A percentile compares a stretch with the other conserved stretches of the same genome.
Evolutionary conservation across 2,113 vertebrate genomes (phyloP).

Genomic region (Hassar affinis): DNA sequence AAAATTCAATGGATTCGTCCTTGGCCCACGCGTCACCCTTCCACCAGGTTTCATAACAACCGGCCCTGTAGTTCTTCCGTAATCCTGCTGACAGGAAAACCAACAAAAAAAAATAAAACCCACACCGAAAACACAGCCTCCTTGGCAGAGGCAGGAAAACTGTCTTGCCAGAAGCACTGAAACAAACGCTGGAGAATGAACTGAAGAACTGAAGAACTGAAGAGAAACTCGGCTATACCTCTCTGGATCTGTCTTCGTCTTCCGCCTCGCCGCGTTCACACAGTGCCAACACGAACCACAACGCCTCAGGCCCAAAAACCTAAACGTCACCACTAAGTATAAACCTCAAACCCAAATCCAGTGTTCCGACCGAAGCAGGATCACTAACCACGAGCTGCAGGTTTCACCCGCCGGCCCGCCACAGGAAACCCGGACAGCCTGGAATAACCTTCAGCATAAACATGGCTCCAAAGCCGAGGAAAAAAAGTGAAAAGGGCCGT

Average conservation of each 20-base stretch:
- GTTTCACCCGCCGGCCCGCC: constrained; percentile 16
- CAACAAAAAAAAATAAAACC: too few relatives aligned
- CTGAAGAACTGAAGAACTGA: too few relatives aligned
- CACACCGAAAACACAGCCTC: too few relatives aligned
- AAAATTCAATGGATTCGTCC: too few relatives aligned
- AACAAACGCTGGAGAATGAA: background rate
- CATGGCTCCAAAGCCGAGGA: background rate
- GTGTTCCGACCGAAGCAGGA: constrained; percentile 52
- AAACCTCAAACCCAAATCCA: constrained; percentile 52
- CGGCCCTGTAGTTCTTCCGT: too few relatives aligned
- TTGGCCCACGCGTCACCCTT: too few relatives aligned
- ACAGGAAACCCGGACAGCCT: constrained; percentile 17
- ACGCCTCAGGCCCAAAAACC: constrained; percentile 38
- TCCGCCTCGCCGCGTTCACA: constrained; percentile 50
- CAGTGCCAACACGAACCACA: constrained; percentile 57
- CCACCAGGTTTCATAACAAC: too few relatives aligned
- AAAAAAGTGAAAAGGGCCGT: constrained; percentile 28
- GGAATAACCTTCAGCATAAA: constrained; percentile 24
- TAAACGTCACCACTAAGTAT: constrained; percentile 43
- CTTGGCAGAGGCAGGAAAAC: background rate
- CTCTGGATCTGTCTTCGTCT: background rate
- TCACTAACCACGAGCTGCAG: constrained; percentile 43
- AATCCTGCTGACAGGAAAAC: too few relatives aligned
- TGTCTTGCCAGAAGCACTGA: background rate
- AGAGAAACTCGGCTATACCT: background rate